These are phyloP conservation scores for Calcarius ornatus DNA, from an alignment of 2,113 vertebrate genomes.

Conservation along the genomic window DNA sequence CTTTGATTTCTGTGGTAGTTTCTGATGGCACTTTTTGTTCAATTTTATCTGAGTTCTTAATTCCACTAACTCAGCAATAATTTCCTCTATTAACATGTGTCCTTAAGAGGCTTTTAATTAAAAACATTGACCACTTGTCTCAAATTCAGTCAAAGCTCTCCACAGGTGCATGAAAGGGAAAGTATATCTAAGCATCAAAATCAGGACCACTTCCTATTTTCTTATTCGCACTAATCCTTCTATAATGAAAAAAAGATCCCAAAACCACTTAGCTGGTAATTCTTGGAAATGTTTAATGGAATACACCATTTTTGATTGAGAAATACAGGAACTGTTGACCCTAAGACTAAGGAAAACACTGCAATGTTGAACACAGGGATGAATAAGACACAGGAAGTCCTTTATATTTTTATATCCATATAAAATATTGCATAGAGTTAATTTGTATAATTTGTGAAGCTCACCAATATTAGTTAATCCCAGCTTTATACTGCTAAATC, in stretches of 20 bases:
- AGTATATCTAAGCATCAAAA: not conserved
- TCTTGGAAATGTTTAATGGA: not conserved
- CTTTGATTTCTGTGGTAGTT: not conserved
- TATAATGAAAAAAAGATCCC: not conserved
- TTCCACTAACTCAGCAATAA: not conserved
- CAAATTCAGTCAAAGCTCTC: not conserved
- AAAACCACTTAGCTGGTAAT: not conserved
- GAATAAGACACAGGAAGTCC: not conserved
- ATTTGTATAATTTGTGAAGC: rapidly evolving
- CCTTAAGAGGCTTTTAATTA: not conserved
- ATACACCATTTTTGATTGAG: not conserved
- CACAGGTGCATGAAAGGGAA: not conserved
- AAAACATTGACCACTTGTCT: not conserved
- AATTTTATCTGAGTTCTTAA: not conserved
- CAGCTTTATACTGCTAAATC: not conserved
- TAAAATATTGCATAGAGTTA: not conserved
- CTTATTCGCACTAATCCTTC: not conserved
- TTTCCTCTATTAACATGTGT: not conserved
- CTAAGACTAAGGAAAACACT: not conserved
- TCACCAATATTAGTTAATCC: not conserved
- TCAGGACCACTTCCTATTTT: not conserved
- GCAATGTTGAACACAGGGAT: not conserved
- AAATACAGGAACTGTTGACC: not conserved
- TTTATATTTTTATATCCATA: not conserved
- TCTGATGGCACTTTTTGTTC: not conserved